Conservation (phyloP, 2,113 vertebrate genomes). For the Campylomormyrus tamandua region DNA sequence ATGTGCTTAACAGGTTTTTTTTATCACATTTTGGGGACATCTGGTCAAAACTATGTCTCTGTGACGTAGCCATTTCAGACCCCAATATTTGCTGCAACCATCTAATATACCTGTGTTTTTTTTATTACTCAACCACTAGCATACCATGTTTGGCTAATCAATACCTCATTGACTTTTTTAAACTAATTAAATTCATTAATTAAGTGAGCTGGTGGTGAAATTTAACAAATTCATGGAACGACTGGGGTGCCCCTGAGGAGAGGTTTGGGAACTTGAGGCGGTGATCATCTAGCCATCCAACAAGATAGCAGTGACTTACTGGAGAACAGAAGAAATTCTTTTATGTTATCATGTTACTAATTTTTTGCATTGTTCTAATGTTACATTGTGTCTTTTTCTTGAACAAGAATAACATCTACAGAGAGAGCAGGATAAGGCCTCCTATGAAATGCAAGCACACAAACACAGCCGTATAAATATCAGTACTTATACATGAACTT, state of each 20-base stretch:
- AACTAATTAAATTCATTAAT: background rate
- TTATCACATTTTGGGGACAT: background rate
- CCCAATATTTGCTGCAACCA: background rate
- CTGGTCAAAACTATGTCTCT: background rate
- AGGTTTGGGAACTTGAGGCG: background rate
- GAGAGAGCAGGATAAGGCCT: background rate
- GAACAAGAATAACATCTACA: background rate
- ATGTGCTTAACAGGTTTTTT: background rate
- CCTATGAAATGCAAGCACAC: background rate
- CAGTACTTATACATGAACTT: background rate
- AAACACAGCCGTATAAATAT: background rate
- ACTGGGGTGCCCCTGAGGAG: background rate
- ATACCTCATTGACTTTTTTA: background rate
- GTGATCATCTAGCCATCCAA: background rate
- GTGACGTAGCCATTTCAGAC: background rate
- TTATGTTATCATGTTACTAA: background rate
- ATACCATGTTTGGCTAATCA: background rate
- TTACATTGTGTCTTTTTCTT: too few relatives aligned
- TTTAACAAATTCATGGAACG: background rate
- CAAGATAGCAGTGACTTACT: background rate
- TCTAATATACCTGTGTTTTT: background rate
- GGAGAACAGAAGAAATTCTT: background rate
- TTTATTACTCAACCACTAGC: background rate
- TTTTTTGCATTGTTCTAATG: background rate
- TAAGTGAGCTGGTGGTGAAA: background rate